phyloP scores from a whole-genome alignment of 2,888 invertebrate species.

The Dicyrtomina minuta region DNA sequence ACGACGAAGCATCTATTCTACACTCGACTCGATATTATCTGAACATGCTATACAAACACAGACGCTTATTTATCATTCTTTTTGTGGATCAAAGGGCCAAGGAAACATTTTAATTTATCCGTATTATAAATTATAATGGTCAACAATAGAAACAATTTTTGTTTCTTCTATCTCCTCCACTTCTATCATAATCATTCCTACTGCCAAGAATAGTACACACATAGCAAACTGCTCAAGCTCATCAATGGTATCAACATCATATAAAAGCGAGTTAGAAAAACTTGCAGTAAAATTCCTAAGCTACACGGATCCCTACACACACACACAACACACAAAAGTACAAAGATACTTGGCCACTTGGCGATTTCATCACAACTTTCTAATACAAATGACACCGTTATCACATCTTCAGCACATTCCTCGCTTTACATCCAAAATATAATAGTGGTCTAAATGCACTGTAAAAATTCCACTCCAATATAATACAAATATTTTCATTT shows the following conservation, averaged over 20 bases:
- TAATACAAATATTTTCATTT: too few relatives aligned
- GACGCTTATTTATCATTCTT: too few relatives aligned
- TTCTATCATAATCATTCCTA: neutral
- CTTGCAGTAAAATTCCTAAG: neutral
- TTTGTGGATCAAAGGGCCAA: too few relatives aligned
- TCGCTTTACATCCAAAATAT: neutral
- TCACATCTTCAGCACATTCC: neutral
- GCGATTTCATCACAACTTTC: constrained; percentile 21
- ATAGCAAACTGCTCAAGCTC: neutral
- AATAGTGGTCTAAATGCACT: neutral
- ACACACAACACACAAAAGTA: too few relatives aligned
- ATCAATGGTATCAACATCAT: neutral
- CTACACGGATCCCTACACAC: neutral
- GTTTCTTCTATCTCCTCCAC: neutral
- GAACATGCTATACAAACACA: too few relatives aligned
- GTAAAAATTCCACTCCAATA: too few relatives aligned
- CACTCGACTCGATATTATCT: too few relatives aligned
- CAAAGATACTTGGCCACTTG: too few relatives aligned
- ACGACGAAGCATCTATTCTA: too few relatives aligned
- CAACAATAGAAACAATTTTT: neutral
- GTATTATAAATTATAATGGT: neutral
- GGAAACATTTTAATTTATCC: constrained; percentile 1
- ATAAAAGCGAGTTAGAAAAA: neutral
- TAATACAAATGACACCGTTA: constrained; percentile 20
- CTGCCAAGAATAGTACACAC: neutral